phyloP scores from a whole-genome alignment of 2,888 invertebrate genomes.

The Vesta saturnalis region DNA sequence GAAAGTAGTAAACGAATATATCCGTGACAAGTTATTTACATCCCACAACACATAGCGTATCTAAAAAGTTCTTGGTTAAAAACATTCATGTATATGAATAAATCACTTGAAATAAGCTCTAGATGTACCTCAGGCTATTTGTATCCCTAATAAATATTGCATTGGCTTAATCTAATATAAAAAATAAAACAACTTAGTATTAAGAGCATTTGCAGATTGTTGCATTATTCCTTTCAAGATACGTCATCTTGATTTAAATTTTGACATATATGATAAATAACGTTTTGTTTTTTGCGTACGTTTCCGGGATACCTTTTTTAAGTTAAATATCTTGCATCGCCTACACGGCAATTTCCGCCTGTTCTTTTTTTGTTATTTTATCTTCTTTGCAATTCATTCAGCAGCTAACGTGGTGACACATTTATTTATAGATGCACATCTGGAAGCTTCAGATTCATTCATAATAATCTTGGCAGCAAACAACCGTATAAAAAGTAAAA shows the following conservation, averaged over 20 bases:
- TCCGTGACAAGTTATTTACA: neutral
- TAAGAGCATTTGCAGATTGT: no score
- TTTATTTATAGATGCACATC: constrained; percentile 38
- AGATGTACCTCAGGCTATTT: neutral
- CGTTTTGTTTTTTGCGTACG: neutral
- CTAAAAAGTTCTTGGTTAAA: neutral
- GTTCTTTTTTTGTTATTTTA: constrained; percentile 19
- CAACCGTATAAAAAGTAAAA: constrained; percentile 13
- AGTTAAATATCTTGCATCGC: constrained; percentile 22
- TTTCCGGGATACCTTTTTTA: constrained; percentile 9
- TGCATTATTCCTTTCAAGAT: no score
- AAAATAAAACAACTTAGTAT: no score
- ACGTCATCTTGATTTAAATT: neutral
- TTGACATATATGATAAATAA: neutral
- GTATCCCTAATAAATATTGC: neutral
- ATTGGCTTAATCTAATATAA: neutral
- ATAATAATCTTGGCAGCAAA: constrained; percentile 31
- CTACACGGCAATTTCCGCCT: constrained; percentile 28
- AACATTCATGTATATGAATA: neutral
- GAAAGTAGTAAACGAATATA: neutral
- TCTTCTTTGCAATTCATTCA: constrained; percentile 31
- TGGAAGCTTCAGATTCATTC: constrained; percentile 32
- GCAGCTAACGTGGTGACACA: constrained; percentile 26
- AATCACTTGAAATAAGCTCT: neutral
- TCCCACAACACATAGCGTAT: neutral